Conservation (phyloP, 2,797 vertebrate species). For the Geotrypetes seraphini region DNA sequence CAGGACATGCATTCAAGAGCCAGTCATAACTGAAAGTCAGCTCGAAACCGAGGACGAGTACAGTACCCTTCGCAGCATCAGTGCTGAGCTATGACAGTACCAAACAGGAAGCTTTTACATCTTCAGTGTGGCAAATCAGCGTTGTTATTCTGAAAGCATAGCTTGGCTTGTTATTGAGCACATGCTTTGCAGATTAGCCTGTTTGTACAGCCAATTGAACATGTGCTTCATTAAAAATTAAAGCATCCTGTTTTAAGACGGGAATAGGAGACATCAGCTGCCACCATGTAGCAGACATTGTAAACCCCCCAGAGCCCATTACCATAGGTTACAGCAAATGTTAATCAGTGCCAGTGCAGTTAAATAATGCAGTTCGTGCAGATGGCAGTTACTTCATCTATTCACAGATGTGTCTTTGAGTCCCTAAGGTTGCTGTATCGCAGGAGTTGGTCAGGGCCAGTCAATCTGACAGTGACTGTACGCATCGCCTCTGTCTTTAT, state of each 20-base stretch:
- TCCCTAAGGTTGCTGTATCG: slow-evolving; percentile 62
- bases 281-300: slow-evolving; percentile 64
- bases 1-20: slow-evolving; percentile 8
- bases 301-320: slow-evolving; percentile 72
- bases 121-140: slow-evolving; percentile 25
- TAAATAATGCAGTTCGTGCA: slow-evolving; percentile 82
- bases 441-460: slow-evolving; percentile 54
- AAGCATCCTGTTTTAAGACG: slow-evolving; percentile 69
- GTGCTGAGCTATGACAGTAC: slow-evolving; percentile 2
- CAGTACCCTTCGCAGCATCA: slow-evolving; percentile 15
- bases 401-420: slow-evolving; percentile 62
- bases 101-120: slow-evolving; percentile 18
- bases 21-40: no score
- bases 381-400: slow-evolving; percentile 66
- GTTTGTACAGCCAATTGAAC: slow-evolving; percentile 79
- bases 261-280: slow-evolving; percentile 72
- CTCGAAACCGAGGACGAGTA: no score
- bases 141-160: slow-evolving; percentile 60
- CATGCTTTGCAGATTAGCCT: slow-evolving; percentile 79
- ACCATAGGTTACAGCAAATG: slow-evolving; percentile 78
- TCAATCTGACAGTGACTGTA: slow-evolving; percentile 48
- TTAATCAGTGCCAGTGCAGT: slow-evolving; percentile 71
- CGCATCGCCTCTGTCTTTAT: slow-evolving; percentile 39
- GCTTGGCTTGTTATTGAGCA: slow-evolving; percentile 63
- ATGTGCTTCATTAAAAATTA: slow-evolving; percentile 83